Evolutionary conservation across 2,113 vertebrate species (phyloP).

Genomic region (Lycocorax pyrrhopterus): DNA sequence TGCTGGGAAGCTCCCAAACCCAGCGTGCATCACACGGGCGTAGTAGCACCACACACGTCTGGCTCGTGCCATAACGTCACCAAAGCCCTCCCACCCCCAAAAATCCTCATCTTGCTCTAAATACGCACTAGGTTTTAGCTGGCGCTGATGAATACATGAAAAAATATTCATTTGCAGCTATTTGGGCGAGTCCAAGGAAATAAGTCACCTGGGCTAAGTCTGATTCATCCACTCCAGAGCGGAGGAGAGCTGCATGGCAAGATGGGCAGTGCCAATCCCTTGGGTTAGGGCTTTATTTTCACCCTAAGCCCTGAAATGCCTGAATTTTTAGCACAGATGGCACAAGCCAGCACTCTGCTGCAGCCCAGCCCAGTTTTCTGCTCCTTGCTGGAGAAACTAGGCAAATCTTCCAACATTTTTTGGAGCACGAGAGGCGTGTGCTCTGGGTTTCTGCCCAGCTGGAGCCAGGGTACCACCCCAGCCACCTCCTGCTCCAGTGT

Average conservation of each 20-base stretch:
- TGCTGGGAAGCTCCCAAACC: slow-evolving; percentile 3
- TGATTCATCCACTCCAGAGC: background rate
- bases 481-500: background rate
- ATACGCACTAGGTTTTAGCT: background rate
- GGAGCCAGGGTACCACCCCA: background rate
- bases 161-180: background rate
- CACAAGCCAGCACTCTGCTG: background rate
- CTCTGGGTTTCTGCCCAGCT: background rate
- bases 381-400: background rate
- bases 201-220: background rate
- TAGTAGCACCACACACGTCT: background rate
- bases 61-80: background rate
- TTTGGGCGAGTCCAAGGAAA: background rate
- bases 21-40: background rate
- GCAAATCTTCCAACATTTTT: background rate
- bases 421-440: background rate
- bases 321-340: background rate
- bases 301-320: background rate
- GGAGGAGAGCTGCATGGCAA: background rate
- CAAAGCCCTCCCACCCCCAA: background rate
- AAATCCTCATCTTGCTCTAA: background rate
- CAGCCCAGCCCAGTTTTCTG: background rate
- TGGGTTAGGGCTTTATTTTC: background rate
- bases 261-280: background rate
- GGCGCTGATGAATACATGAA: background rate